These are phyloP conservation scores for Catalaphyllia jardinei DNA, from an alignment of 64 coral and sea anemone genomes.

Conservation along the genomic window DNA sequence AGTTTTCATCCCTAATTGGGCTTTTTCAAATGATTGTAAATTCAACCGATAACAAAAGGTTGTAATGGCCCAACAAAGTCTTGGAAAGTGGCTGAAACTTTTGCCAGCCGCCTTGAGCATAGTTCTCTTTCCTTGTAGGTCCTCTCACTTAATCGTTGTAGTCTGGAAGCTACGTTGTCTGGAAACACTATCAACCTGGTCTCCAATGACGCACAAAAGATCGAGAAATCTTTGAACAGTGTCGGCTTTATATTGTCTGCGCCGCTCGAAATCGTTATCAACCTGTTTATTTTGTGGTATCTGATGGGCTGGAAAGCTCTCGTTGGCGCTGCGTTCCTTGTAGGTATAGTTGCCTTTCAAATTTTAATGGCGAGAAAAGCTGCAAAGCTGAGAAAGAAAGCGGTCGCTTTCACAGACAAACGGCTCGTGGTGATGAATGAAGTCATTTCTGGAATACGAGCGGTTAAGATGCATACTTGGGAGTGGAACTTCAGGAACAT, in stretches of 20 bases:
- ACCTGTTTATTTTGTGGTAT: conserved; percentile 13
- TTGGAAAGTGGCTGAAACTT: no score
- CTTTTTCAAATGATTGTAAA: no score
- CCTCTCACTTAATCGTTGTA: not conserved
- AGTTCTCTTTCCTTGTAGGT: not conserved
- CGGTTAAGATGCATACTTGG: conserved; percentile 54
- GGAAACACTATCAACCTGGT: conserved; percentile 47
- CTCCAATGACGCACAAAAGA: conserved; percentile 33
- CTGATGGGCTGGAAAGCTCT: conserved; percentile 48
- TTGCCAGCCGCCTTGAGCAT: no score
- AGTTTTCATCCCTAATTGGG: no score
- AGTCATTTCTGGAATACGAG: conserved; percentile 39
- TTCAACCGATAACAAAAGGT: no score
- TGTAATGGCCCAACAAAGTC: no score
- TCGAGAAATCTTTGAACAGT: not conserved
- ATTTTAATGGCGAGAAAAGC: not conserved
- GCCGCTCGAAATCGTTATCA: not conserved
- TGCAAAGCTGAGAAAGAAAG: not conserved
- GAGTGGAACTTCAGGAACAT: conserved; percentile 42
- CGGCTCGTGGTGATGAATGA: conserved; percentile 29
- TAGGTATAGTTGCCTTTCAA: conserved; percentile 6
- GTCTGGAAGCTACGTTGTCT: not conserved
- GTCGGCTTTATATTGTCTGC: not conserved
- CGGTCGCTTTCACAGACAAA: conserved; percentile 24
- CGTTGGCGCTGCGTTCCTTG: not conserved